Conservation (phyloP, 2,113 vertebrate species). For the Cyprinodon variegatus region DNA sequence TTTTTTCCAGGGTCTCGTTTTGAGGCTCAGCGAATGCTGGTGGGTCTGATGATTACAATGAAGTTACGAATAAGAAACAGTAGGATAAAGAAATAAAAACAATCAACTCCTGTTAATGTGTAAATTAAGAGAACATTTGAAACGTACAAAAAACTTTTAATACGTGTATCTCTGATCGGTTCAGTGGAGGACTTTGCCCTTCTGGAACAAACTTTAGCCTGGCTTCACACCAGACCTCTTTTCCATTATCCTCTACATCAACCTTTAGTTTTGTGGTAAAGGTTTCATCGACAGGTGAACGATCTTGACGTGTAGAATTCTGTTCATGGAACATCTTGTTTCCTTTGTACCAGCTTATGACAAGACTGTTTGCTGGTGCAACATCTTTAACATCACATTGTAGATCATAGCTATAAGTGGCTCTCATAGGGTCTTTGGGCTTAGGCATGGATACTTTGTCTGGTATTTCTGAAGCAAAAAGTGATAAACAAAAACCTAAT, state of each 20-base stretch:
- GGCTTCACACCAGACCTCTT: conserved; percentile 61
- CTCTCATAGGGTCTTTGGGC: conserved; percentile 8
- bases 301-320: rapidly evolving
- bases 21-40: conserved; percentile 37
- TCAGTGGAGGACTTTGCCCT: rapidly evolving
- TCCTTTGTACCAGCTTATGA: conserved; percentile 46
- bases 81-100: neutral
- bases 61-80: neutral
- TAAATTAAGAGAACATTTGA: neutral
- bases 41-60: conserved; percentile 54
- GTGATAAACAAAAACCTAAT: neutral
- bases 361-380: conserved; percentile 45
- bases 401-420: conserved; percentile 16
- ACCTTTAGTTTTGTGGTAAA: neutral
- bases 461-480: conserved; percentile 57
- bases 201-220: conserved; percentile 51
- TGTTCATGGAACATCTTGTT: rapidly evolving
- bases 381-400: conserved; percentile 55
- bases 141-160: conserved; percentile 64
- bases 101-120: neutral
- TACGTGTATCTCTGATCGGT: neutral
- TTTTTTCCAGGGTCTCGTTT: conserved; percentile 38
- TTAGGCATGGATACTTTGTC: conserved; percentile 41
- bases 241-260: conserved; percentile 30
- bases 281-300: neutral